These are phyloP conservation scores for Leptinotarsa lineolata DNA, from an alignment of 1,140 invertebrate species.

Conservation along the genomic window DNA sequence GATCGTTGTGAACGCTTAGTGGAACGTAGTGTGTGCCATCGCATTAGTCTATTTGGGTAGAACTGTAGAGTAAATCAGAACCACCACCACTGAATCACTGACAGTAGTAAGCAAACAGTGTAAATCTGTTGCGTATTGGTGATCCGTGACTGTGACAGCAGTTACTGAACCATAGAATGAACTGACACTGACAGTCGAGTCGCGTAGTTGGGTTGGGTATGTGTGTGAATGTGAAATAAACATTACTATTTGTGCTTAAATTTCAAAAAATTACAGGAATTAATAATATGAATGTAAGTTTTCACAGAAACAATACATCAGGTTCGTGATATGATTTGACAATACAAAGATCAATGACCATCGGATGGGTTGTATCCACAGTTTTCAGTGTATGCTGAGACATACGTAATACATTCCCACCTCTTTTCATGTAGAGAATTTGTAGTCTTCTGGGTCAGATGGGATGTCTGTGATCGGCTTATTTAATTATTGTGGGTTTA, in stretches of 20 bases:
- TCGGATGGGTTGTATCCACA: slow-evolving; percentile 22
- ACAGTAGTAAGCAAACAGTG: too few species aligned
- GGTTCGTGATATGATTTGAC: not conserved
- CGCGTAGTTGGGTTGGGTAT: slow-evolving; percentile 17
- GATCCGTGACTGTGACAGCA: not conserved
- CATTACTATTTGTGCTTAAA: slow-evolving; percentile 10
- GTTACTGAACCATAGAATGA: too few species aligned
- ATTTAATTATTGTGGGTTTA: slow-evolving; percentile 15
- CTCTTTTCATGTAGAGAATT: not conserved
- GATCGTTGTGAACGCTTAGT: too few species aligned
- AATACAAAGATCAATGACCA: slow-evolving; percentile 25
- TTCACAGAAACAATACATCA: not conserved
- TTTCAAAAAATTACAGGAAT: slow-evolving; percentile 2
- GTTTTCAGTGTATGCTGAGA: slow-evolving; percentile 18
- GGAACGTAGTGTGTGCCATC: too few species aligned
- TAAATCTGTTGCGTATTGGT: too few species aligned
- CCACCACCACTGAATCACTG: too few species aligned
- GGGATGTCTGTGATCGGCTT: slow-evolving; percentile 11
- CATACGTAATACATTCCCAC: slow-evolving; percentile 11
- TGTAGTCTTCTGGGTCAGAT: slow-evolving; percentile 12
- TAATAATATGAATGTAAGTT: slow-evolving; percentile 26
- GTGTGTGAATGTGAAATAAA: slow-evolving; percentile 14
- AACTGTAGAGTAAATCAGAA: too few species aligned
- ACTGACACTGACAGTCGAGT: not conserved
- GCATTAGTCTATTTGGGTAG: too few species aligned